Percentiles rank a stretch among this genome's conserved stretches.
phyloP scores from a whole-genome alignment of 2,888 invertebrate genomes.

The Bhutanitis thaidina region DNA sequence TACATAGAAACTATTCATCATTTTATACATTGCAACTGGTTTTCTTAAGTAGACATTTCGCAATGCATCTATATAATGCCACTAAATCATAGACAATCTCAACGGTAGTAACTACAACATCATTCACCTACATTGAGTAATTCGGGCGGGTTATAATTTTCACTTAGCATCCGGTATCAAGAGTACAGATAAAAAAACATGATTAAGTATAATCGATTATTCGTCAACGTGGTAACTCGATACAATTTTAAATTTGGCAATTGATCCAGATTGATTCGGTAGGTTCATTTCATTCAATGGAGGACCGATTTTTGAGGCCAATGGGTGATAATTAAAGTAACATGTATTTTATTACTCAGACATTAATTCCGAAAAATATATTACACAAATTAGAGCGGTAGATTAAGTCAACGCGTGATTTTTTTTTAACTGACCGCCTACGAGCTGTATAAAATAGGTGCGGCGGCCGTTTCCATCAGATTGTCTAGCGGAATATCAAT shows the following conservation, averaged over 20 bases:
- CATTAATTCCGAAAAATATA: conserved; percentile 10
- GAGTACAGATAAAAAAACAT: conserved; percentile 44
- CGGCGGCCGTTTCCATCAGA: neutral
- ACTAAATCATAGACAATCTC: neutral
- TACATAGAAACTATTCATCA: too few species aligned
- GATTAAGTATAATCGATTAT: conserved; percentile 44
- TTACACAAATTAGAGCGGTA: conserved; percentile 7
- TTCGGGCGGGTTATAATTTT: conserved; percentile 31
- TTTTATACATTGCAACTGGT: too few species aligned
- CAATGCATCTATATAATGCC: too few species aligned
- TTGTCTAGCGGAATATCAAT: neutral
- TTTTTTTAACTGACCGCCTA: conserved; percentile 8
- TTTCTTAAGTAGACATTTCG: too few species aligned
- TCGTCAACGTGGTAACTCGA: conserved; percentile 12
- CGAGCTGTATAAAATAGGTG: conserved; percentile 1
- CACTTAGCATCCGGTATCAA: conserved; percentile 49
- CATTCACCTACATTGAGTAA: conserved; percentile 10
- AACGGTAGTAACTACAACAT: conserved; percentile 6
- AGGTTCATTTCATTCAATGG: neutral
- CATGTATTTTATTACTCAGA: conserved; percentile 8
- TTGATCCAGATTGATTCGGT: conserved; percentile 12
- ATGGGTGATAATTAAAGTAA: conserved; percentile 8
- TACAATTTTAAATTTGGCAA: conserved; percentile 14
- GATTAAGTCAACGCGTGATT: neutral
- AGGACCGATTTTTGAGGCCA: neutral